Evolutionary conservation across 2,888 invertebrate species (phyloP), one percentile per base, ranked within the genome.

Genomic region (Heliconius hortense): DNA sequence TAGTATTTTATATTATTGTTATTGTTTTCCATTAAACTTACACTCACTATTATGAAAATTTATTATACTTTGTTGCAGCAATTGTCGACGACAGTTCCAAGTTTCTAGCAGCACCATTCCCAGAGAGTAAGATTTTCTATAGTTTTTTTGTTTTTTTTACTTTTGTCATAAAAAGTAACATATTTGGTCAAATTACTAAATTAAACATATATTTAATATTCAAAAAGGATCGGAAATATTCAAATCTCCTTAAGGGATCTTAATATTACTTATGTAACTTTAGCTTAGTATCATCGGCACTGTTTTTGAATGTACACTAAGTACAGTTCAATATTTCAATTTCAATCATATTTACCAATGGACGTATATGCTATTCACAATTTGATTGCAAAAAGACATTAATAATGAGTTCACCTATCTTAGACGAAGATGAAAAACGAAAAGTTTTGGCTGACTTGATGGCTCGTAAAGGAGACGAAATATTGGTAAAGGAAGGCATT

Each of bases 21-120:
- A n/a, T 56, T n/a, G 10, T 56, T n/a, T 56, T 18, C 10, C 1
- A n/a, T 56, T 56, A 56, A 56, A n/a, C 10, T 24, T 56, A 59
- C 35, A 31, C 13, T 69, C 4, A 28, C 21, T 10, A 31, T 8
- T 68, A 26, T 31, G 15, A 64, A 31, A 1, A 21, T 1, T 39
- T 28, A 21, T 18, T 60, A 21, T 11, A 24, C 70, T 74, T 71
- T 75, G 21, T 79, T 75, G 28, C 80, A 91, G 91, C 81, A 3
- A 72, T 91, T n/a, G 79, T 91, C 31, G 90, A 91, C 0, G 88
- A 89, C 15, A 79, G 86, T 11, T 82, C 91, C 0, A 89, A 89
- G 77, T 91, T 85, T 81, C 81, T 91, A 64, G 80, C 90, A 10
- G 70, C 82, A 5, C 89, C 91, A 7, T 43, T 82, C 53, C 90